Percentiles rank a stretch among this genome's conserved stretches.
phyloP scores from a whole-genome alignment of 2,888 invertebrate genomes.

The Scrobipalpa atriplicella region DNA sequence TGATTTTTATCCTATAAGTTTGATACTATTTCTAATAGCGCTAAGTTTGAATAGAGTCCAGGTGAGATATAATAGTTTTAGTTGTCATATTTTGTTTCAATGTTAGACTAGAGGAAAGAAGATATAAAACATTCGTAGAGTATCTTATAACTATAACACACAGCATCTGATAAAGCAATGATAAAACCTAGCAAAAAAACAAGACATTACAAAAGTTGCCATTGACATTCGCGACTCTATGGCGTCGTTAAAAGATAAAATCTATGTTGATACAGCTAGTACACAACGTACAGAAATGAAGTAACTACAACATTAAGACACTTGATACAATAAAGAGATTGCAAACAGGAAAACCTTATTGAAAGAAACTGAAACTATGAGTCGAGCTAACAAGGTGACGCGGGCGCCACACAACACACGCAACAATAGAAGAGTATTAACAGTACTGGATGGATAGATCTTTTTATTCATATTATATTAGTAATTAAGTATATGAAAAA shows the following conservation, averaged over 20 bases:
- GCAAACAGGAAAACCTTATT: slow-evolving; percentile 11
- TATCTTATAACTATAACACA: slow-evolving; percentile 8
- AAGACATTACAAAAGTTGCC: not conserved
- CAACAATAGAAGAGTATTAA: not conserved
- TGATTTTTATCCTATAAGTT: no score
- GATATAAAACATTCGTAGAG: not conserved
- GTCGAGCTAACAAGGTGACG: slow-evolving; percentile 5
- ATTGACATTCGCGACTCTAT: slow-evolving; percentile 19
- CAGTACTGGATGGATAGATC: no score
- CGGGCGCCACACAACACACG: not conserved
- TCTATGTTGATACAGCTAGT: slow-evolving; percentile 10
- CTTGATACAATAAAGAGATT: slow-evolving; percentile 11
- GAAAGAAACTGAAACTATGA: slow-evolving; percentile 8
- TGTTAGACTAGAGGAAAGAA: no score
- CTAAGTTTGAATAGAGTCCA: no score
- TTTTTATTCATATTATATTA: no score
- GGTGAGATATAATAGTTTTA: no score
- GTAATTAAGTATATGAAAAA: no score
- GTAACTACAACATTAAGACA: slow-evolving; percentile 12
- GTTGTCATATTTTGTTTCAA: no score
- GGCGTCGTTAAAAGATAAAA: slow-evolving; percentile 9
- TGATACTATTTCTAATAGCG: no score
- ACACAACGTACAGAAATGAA: not conserved
- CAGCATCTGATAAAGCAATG: not conserved
- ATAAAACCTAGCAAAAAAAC: slow-evolving; percentile 7